Base-by-base conservation (phyloP, 2,888 invertebrate species). In the Drosophila melanosoma region DNA sequence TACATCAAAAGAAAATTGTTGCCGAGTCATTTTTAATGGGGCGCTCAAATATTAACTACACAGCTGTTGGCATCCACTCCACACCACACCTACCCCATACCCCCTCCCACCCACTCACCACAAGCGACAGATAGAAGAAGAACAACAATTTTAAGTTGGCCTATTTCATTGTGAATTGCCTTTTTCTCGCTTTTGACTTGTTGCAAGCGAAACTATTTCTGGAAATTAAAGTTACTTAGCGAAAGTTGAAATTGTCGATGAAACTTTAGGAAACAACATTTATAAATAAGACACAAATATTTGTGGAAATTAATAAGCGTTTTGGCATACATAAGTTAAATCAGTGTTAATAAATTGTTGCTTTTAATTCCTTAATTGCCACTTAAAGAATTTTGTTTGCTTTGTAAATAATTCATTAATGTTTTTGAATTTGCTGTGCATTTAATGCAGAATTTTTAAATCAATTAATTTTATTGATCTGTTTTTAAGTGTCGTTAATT, bases 1-100 rank as follows among this genome's bases (percentile, higher is more conserved):
- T 88, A 85, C 87, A 83, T 85, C 85, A 85, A 85, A 85, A 87
- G 85, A 67, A 83, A 87, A 82, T 70, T 74, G 79, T 69, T 69
- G 57, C 74, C 73, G 69, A 70, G 74, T 69, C 59, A 87, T 84
- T 84, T 87, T 82, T 72, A 75, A 75, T 54, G 56, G 74, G 29
- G 38, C 53, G 65, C 65, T 78, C 70, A 70, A 78, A 86, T 83
- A 84, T 88, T 88, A 84, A 83, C 83, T 86, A 81, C 83, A 86
- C 74, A 76, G 83, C 81, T 63, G 54, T 53, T 62, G 56, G 42
- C 17, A 62, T 17, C 23, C 10, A 4, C 33, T 15, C 42, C 33
- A 29, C 29, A 6, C 11, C 10, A 15, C 20, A 4, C 20, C 40
- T 29, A 0, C 29, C 12, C 12, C 4, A 12, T 35, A 7, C 10